Base-by-base conservation (phyloP, 2,888 invertebrate species). In the Drosophila colorata region DNA sequence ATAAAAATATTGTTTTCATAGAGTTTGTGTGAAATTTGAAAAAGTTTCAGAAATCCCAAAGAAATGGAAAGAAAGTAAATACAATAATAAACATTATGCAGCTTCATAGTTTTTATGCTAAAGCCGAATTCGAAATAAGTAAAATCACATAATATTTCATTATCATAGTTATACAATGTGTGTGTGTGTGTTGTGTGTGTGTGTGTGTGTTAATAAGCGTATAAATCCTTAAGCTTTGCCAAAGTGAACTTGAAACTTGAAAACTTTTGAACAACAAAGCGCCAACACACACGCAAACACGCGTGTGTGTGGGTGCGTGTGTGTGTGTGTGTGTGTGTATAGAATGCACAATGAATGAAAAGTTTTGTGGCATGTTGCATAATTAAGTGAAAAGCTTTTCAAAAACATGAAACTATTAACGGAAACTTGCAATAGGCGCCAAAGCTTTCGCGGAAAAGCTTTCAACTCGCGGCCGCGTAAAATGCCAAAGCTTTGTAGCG, bases 331-430 rank as follows among this genome's bases (percentile, higher is more conserved):
- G 46, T 40, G 13, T 16, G 25, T 16, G n/a, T 33, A 9, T 16
- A 6, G 18, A 16, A 16, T 58, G 58, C 51, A 51, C 35, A 56
- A 31, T 74, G 74, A 70, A 71, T 70, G 49, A 70, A 77, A 79
- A 79, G 77, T 79, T 77, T 70, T 37, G 7, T 31, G 35, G 33
- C 41, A 18, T 44, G 49, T 77, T 78, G 80, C 77, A 78, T 78
- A 79, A 78, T 79, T 78, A 69, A 79, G 47, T 66, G 59, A 47
- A 65, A 68, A 78, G 80, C 76, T 80, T 60, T 68, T 2, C 1
- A 38, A 64, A 64, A 47, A 55, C 35, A 47, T 28, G 40, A 53
- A 74, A 60, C 76, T 49, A 64, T 59, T 47, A 55, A 38, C 46
- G 23, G 35, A 49, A 69, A 74, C 53, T 69, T 69, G 53, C 53